Conservation (phyloP, 2,797 vertebrate genomes). For the Catamblyrhynchus diadema region DNA sequence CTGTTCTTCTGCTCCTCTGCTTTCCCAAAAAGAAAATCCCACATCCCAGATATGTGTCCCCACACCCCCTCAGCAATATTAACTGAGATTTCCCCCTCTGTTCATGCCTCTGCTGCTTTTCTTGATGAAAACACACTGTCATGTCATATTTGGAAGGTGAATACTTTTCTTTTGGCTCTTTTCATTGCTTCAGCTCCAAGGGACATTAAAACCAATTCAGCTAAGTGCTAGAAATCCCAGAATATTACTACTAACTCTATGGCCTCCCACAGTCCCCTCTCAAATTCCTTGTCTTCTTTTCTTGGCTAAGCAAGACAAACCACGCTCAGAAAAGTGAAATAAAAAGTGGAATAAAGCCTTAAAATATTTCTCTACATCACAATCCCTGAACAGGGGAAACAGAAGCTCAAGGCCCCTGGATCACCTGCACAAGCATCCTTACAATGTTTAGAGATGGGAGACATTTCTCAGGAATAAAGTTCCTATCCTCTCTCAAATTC, state of each 20-base stretch:
- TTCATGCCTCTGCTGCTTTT: not conserved
- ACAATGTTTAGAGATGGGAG: not conserved
- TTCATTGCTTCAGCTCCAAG: not conserved
- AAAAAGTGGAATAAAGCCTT: not conserved
- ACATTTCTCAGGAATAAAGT: not conserved
- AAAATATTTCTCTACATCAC: not conserved
- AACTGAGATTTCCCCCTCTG: not conserved
- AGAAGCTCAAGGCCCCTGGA: not conserved
- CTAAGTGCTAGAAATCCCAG: not conserved
- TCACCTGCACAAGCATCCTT: not conserved
- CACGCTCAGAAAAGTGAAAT: not conserved
- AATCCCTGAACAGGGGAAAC: not conserved
- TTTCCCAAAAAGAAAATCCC: not conserved
- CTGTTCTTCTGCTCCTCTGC: not conserved
- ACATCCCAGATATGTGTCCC: not conserved
- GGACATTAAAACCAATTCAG: not conserved
- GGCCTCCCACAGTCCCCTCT: not conserved
- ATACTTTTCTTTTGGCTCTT: not conserved
- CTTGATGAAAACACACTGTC: not conserved
- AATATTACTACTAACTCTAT: not conserved
- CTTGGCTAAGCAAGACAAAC: not conserved
- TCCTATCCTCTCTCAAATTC: too few species aligned
- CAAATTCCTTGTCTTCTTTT: not conserved
- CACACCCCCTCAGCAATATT: not conserved
- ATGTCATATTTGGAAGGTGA: not conserved